Percentiles rank a stretch among this genome's conserved stretches.
These are phyloP conservation scores for Manis crassicaudata DNA, from an alignment of 2,797 vertebrate genomes.

Conservation along the genomic window DNA sequence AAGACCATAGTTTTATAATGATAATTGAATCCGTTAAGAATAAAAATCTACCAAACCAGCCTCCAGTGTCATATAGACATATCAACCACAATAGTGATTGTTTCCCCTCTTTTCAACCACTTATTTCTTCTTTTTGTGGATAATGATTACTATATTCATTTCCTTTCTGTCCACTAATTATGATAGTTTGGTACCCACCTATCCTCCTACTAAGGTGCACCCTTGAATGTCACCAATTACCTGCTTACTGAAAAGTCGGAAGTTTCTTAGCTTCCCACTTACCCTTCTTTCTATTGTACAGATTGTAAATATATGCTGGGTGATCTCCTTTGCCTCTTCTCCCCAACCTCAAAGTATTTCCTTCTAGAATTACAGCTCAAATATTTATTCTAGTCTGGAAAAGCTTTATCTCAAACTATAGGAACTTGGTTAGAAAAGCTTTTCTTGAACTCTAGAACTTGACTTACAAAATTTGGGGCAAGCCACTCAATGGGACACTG, in stretches of 20 bases:
- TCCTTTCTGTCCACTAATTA: not conserved
- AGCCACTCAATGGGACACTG: not conserved
- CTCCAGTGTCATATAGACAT: not conserved
- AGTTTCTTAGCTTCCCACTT: not conserved
- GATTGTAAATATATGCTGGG: not conserved
- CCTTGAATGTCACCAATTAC: not conserved
- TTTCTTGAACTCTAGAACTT: not conserved
- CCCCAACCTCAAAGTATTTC: not conserved
- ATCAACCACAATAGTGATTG: not conserved
- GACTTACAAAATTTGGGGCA: not conserved
- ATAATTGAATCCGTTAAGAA: not conserved
- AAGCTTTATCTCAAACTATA: not conserved
- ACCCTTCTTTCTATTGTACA: not conserved
- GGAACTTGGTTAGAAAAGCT: not conserved
- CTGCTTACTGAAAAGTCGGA: not conserved
- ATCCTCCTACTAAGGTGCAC: not conserved
- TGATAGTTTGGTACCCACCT: not conserved
- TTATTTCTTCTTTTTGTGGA: not conserved
- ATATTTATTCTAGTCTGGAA: not conserved
- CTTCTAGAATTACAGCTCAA: not conserved
- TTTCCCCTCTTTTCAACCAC: not conserved
- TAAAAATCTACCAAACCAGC: not conserved
- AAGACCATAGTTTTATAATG: not conserved
- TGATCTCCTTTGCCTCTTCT: not conserved
- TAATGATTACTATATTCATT: not conserved